Percentiles rank a stretch among this genome's conserved stretches.
phyloP scores from a whole-genome alignment of 2,888 invertebrate genomes.

The Mimachlamys varia region DNA sequence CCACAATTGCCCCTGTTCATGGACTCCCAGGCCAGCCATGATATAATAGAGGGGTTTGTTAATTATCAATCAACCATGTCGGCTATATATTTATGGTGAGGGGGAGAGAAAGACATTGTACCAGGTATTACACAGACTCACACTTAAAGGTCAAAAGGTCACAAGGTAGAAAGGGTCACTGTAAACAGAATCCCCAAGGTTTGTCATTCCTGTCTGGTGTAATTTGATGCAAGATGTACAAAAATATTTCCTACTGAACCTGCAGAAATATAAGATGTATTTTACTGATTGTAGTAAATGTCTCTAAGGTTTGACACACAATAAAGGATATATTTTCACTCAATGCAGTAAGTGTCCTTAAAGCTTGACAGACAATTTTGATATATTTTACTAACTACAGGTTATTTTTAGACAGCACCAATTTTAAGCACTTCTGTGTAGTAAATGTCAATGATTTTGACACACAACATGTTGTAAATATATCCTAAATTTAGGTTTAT shows the following conservation, averaged over 20 bases:
- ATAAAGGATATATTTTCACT: background rate
- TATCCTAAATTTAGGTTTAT: too few relatives aligned
- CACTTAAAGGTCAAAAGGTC: background rate
- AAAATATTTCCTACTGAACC: background rate
- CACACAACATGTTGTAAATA: too few relatives aligned
- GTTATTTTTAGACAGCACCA: background rate
- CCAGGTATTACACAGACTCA: background rate
- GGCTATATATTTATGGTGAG: too few relatives aligned
- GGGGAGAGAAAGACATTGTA: too few relatives aligned
- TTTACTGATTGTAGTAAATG: background rate
- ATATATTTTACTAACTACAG: too few relatives aligned
- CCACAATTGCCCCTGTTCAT: background rate
- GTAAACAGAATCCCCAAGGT: background rate
- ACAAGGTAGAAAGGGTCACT: background rate
- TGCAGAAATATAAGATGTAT: background rate
- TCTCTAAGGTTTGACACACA: background rate
- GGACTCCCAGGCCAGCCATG: background rate
- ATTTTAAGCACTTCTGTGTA: too few relatives aligned
- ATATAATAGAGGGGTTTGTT: too few relatives aligned
- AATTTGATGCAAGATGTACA: background rate
- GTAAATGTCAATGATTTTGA: too few relatives aligned
- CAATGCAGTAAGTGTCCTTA: background rate
- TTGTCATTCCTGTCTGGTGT: background rate
- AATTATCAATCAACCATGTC: too few relatives aligned
- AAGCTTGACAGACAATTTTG: background rate